These are phyloP conservation scores for Phorcus lineatus DNA, from an alignment of 2,888 invertebrate genomes.

Conservation along the genomic window DNA sequence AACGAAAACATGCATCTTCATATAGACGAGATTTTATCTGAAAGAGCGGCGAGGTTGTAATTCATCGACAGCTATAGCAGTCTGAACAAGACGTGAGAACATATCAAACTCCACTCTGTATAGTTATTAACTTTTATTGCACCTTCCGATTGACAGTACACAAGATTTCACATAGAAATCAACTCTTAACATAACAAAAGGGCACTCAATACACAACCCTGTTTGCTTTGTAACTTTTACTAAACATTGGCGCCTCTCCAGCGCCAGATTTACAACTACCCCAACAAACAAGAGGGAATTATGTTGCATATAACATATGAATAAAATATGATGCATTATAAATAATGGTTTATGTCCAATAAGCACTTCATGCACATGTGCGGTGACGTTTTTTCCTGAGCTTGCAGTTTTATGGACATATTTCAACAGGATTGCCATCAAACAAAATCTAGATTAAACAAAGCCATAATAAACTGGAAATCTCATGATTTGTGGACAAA, in stretches of 20 bases:
- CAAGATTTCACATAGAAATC: not conserved
- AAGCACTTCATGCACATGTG: too few species aligned
- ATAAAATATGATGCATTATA: too few species aligned
- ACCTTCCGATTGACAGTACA: not conserved
- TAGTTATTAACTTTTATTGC: not conserved
- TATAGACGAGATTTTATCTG: too few species aligned
- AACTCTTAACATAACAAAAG: not conserved
- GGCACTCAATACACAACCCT: not conserved
- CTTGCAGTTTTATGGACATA: not conserved
- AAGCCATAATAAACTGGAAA: not conserved
- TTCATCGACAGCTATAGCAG: too few species aligned
- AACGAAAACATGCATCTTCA: too few species aligned
- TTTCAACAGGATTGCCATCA: not conserved
- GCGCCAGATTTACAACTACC: not conserved
- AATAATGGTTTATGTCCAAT: too few species aligned
- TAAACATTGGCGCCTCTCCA: not conserved
- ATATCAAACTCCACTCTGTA: not conserved
- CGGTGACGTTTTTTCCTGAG: too few species aligned
- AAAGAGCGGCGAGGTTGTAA: too few species aligned
- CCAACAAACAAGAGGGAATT: too few species aligned
- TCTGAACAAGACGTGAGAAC: too few species aligned
- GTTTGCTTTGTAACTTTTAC: not conserved
- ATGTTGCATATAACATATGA: too few species aligned
- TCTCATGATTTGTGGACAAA: not conserved
- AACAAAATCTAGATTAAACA: not conserved